Evolutionary conservation across 23 tunicate species (phyloP), one percentile per base, ranked within the genome.

Genomic region (Clavelina lepadiformis): DNA sequence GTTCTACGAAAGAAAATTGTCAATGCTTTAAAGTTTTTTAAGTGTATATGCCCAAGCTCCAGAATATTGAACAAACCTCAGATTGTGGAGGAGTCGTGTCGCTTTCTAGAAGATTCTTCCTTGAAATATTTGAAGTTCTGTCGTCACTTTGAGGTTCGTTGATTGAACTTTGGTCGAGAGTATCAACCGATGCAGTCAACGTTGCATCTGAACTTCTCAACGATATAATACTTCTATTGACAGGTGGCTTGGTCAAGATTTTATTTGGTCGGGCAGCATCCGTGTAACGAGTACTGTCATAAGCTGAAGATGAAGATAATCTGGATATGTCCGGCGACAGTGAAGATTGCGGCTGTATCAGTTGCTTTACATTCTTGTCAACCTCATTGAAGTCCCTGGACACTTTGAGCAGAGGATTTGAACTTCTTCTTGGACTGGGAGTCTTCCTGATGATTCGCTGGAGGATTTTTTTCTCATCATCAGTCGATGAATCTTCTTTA

Each of bases 121-220:
- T n/a, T n/a, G n/a, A n/a, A n/a, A n/a, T n/a, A n/a, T n/a, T n/a
- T n/a, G n/a, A n/a, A n/a, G n/a, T n/a, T n/a, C n/a, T n/a, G n/a
- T n/a, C n/a, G n/a, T n/a, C n/a, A n/a, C n/a, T n/a, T n/a, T n/a
- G n/a, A n/a, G n/a, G n/a, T n/a, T n/a, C n/a, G n/a, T n/a, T n/a
- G n/a, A 62, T 35, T 8, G 86, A 80, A 46, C 28, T 71, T 21
- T 69, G 91, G n/a, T 74, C 82, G 15, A 83, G 65, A 13, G 91
- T 83, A 70, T 83, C 82, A 21, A 83, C 72, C 38, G 82, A 74
- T 50, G 49, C 82, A 5, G 91, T 83, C 25, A 83, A 46, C 2
- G 91, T 83, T 5, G 82, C 81, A 52, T 83, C 82, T 28, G 83
- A 85, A 38, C 83, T 68, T 37, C 75, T 46, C 35, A 77, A 52